A percentile compares a stretch with the other conserved stretches of the same genome.
Evolutionary conservation across 2,797 vertebrate genomes (phyloP).

Genomic region (Gobio occitaniae): DNA sequence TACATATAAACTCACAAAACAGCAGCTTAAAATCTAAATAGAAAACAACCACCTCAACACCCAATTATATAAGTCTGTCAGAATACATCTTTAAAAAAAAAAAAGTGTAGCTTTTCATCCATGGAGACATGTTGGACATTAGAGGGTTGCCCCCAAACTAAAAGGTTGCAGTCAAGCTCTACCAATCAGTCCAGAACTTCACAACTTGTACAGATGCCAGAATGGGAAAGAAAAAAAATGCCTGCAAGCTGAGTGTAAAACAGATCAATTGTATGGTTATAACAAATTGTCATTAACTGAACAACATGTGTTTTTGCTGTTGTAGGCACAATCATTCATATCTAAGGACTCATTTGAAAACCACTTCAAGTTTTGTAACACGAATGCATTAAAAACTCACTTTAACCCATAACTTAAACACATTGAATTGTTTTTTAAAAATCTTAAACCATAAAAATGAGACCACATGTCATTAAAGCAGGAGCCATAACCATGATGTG

Average conservation of each 20-base stretch:
- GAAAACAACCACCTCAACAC: slow-evolving; percentile 79
- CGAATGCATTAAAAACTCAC: slow-evolving; percentile 26
- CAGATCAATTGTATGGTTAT: slow-evolving; percentile 12
- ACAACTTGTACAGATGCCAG: slow-evolving; percentile 34
- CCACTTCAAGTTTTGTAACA: slow-evolving; percentile 14
- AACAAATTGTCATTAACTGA: slow-evolving; percentile 20
- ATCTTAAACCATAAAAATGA: slow-evolving; percentile 67
- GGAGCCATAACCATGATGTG: slow-evolving; percentile 78
- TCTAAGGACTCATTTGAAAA: slow-evolving; percentile 45
- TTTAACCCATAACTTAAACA: slow-evolving; percentile 50
- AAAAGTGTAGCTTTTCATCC: not conserved
- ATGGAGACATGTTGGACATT: not conserved
- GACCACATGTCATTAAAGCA: slow-evolving; percentile 57
- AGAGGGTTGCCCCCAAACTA: slow-evolving; percentile 10
- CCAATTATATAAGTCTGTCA: slow-evolving; percentile 56
- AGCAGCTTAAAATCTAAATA: slow-evolving; percentile 86
- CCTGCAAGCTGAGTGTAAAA: slow-evolving; percentile 23
- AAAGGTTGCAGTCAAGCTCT: slow-evolving; percentile 2
- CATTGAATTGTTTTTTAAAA: slow-evolving; percentile 42
- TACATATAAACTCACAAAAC: slow-evolving; percentile 84
- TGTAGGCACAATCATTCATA: slow-evolving; percentile 30
- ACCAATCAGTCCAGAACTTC: slow-evolving; percentile 15
- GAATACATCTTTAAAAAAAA: slow-evolving; percentile 29
- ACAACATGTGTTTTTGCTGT: slow-evolving; percentile 24
- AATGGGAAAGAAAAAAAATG: not conserved